Evolutionary conservation across 2,113 vertebrate species (phyloP).

Genomic region (Nipponia nippon): DNA sequence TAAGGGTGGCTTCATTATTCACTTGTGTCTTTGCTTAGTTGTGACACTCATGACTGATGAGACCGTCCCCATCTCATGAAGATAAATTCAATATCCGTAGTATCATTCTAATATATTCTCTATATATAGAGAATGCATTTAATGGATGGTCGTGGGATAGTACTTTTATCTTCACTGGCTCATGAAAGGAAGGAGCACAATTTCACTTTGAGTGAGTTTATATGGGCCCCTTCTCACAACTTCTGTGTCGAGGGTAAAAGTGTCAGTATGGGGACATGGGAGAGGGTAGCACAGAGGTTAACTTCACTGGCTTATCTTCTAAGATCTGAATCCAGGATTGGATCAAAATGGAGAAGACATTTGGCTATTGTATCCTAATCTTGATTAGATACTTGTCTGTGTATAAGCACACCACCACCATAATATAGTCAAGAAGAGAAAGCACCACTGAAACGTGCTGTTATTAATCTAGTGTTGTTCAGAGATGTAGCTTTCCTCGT

Average conservation of each 20-base stretch:
- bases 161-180: slow-evolving; percentile 73
- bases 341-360: neutral
- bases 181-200: slow-evolving; percentile 64
- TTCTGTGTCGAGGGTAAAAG: slow-evolving; percentile 6
- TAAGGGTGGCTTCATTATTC: slow-evolving; percentile 73
- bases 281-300: neutral
- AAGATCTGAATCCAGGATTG: neutral
- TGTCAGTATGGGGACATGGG: neutral
- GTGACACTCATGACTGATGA: slow-evolving; percentile 71
- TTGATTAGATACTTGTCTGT: neutral
- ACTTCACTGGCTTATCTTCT: neutral
- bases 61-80: slow-evolving; percentile 69
- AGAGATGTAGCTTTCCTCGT: neutral
- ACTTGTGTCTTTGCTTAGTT: slow-evolving; percentile 56
- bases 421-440: neutral
- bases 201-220: slow-evolving; percentile 58
- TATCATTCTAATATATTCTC: slow-evolving; percentile 70
- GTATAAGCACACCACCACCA: neutral
- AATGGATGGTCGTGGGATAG: slow-evolving; percentile 64
- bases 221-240: slow-evolving; percentile 15
- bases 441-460: neutral
- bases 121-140: slow-evolving; percentile 68
- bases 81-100: slow-evolving; percentile 69
- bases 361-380: neutral
- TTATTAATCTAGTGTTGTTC: neutral